Evolutionary conservation across 2,113 vertebrate genomes (phyloP), one percentile per base, ranked within the genome.

Genomic region (Rynchops niger): DNA sequence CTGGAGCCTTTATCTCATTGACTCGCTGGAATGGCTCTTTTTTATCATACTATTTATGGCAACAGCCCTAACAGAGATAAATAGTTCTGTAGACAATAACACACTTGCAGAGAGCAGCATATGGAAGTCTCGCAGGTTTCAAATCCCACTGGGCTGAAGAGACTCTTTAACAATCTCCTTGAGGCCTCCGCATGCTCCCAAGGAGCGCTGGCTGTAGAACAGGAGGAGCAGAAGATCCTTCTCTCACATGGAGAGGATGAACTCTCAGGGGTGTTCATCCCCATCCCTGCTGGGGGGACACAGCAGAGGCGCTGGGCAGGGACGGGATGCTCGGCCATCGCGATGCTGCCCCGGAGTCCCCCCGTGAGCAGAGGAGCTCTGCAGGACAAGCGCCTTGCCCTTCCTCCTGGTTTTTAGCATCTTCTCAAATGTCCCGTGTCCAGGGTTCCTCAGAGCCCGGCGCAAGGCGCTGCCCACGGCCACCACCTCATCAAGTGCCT

Each of bases 41-140:
- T 98, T 98, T 98, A 98, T 98, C 98, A 97, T 98, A 95, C 98
- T 98, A 98, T 98, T 98, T 98, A 98, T 98, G 98, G 98, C 97
- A 98, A 96, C 97, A 92, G 95, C 93, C 95, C 96, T 97, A 98
- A 96, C 97, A 96, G 97, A 98, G 98, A 98, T 98, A 98, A 98
- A 98, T 98, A 95, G 97, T 90, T 71, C 86, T 38, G 71, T 47
- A 98, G 97, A 98, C 97, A 98, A 97, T 97, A 97, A 98, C 72
- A 52, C 90, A 90, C 95, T 97, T 36, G 94, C 89, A 91, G 91
- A 92, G 95, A 97, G 95, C 95, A 94, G 97, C 95, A 27, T 16
- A 59, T 67, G 76, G 95, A 93, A 90, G 84, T 86, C 96, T n/a
- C 58, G 95, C 72, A 76, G 95, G 90, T 80, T 97, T 93, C 82